Conservation (phyloP, 2,797 vertebrate genomes). For the Hybognathus amarus region DNA sequence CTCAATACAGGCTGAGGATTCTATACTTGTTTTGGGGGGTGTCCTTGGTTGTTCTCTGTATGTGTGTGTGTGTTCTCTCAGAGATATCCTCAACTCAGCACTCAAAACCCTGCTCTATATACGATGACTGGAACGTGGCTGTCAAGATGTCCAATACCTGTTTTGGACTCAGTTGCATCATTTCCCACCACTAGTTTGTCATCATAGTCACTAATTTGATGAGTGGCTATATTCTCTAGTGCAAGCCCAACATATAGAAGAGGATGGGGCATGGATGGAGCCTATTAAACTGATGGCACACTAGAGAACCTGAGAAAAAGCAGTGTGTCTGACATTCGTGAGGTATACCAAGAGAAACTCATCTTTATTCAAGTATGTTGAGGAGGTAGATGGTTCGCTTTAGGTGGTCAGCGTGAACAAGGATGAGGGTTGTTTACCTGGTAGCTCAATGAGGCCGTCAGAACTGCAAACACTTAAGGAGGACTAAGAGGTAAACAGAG, state of each 20-base stretch:
- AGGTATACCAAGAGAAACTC: not conserved
- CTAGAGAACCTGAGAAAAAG: not conserved
- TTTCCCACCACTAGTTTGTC: no score
- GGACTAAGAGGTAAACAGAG: not conserved
- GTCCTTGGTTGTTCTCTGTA: not conserved
- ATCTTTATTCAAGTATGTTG: constrained; percentile 26
- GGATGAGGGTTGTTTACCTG: constrained; percentile 45
- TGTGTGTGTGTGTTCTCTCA: constrained; percentile 20
- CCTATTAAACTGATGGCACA: not conserved
- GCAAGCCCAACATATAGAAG: not conserved
- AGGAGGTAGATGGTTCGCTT: not conserved
- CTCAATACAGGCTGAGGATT: constrained; percentile 22
- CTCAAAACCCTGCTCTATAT: not conserved
- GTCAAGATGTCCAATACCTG: no score
- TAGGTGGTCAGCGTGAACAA: constrained; percentile 21
- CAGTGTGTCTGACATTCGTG: not conserved
- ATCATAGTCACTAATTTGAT: no score
- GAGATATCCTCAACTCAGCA: not conserved
- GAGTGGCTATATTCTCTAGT: not conserved
- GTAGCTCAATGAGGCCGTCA: not conserved
- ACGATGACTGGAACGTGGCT: constrained; percentile 35
- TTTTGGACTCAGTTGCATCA: no score
- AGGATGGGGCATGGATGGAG: constrained; percentile 51
- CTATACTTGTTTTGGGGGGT: not conserved
- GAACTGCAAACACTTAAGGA: no score